Evolutionary conservation across 2,888 invertebrate genomes (phyloP), one percentile per base, ranked within the genome.

Genomic region (Frankliniella intonsa): DNA sequence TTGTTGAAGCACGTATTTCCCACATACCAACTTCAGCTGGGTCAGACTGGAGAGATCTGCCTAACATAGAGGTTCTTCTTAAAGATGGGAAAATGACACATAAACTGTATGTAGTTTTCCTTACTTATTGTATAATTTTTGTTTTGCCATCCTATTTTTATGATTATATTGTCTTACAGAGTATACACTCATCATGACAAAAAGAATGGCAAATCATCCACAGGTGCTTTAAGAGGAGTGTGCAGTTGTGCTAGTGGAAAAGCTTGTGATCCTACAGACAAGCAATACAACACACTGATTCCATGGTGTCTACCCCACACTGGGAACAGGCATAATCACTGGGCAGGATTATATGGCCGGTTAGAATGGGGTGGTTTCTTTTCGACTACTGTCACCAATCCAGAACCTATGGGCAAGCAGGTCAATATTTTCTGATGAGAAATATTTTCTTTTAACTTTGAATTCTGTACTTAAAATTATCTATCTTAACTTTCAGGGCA

Each of bases 271-370:
- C 90, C 93, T 0, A 88, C 89, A 84, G 94, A 94, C 88, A 91
- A 92, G 83, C 96, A 96, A 89, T 92, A 92, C 87, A 93, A 94
- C 88, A 96, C 96, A 8, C 89, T 96, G 83, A 94, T 96, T 82
- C 96, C 96, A 0, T 96, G 96, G 96, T 95, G 95, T 86, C 89
- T 96, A 84, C 95, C 95, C 14, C 96, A 96, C 87, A 96, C 96
- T 1, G 95, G 92, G 81, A 95, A 95, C 88, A 88, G 95, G 25
- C 95, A 96, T 88, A 94, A 95, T 88, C 90, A 96, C 88, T 96
- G 96, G 96, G 92, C 94, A 0, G 96, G 95, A 0, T 90, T 96
- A 62, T 96, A 95, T 86, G 96, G 90, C 1, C 91, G 96, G 55
- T 87, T 96, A 17, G 92, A 93, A 84, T 95, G 95, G 95, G 92